Percentiles rank a stretch among this genome's conserved stretches.
phyloP scores from a whole-genome alignment of 1,140 invertebrate species.

The Bombus waltoni region DNA sequence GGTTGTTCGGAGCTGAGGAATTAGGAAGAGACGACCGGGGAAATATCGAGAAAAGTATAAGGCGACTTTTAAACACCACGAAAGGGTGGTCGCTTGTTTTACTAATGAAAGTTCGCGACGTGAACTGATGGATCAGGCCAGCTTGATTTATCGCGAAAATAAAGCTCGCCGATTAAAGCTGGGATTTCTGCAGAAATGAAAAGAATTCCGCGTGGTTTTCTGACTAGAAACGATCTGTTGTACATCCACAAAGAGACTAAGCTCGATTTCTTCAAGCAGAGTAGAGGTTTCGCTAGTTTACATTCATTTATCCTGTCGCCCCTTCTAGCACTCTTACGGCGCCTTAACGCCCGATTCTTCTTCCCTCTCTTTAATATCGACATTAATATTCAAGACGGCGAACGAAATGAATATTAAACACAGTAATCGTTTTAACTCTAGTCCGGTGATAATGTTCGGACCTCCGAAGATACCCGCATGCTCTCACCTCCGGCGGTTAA shows the following conservation, averaged over 20 bases:
- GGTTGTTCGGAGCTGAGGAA: conserved; percentile 74
- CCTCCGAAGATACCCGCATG: conserved; percentile 34
- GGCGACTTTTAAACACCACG: conserved; percentile 54
- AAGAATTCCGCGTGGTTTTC: not conserved
- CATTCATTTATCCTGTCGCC: conserved; percentile 27
- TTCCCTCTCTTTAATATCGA: conserved; percentile 45
- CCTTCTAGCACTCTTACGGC: not conserved
- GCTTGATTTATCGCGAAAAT: conserved; percentile 44
- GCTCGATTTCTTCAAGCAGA: not conserved
- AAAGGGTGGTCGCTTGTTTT: conserved; percentile 49
- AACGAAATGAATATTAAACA: conserved; percentile 79
- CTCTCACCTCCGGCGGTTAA: not conserved
- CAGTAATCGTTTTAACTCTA: conserved; percentile 78
- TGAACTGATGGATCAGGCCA: conserved; percentile 33
- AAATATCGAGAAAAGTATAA: conserved; percentile 48
- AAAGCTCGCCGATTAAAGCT: conserved; percentile 34
- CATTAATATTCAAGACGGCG: conserved; percentile 78
- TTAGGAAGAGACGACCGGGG: conserved; percentile 67
- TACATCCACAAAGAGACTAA: not conserved
- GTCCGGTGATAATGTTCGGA: conserved; percentile 61
- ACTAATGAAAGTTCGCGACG: conserved; percentile 62
- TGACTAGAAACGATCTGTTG: conserved; percentile 9
- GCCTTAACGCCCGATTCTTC: conserved; percentile 11
- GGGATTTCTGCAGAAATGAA: not conserved
- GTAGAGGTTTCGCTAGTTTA: conserved; percentile 12